Evolutionary conservation across 1,140 invertebrate genomes (phyloP).

Genomic region (Plectrocnemia conspersa): DNA sequence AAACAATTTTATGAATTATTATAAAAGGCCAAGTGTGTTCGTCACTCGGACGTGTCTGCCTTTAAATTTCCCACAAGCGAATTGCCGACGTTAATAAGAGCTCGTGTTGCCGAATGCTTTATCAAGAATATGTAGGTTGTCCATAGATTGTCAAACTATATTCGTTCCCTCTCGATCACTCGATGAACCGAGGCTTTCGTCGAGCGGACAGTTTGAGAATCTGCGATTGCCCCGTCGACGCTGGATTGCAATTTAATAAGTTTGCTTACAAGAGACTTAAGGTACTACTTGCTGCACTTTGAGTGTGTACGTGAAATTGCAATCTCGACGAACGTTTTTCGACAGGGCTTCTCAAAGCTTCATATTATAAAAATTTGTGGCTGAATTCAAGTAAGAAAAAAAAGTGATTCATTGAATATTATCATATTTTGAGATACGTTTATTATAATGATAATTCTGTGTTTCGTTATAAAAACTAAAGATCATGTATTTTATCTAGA

Average conservation of each 20-base stretch:
- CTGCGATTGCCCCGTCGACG: not conserved
- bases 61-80: slow-evolving; percentile 15
- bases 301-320: slow-evolving; percentile 9
- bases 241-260: slow-evolving; percentile 19
- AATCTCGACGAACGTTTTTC: slow-evolving; percentile 16
- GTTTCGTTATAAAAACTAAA: no score
- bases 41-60: slow-evolving; percentile 10
- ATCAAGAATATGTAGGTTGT: slow-evolving; percentile 25
- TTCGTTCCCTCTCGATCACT: slow-evolving; percentile 2
- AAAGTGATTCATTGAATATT: no score
- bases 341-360: no score
- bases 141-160: no score
- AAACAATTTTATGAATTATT: slow-evolving; percentile 17
- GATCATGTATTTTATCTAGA: no score
- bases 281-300: slow-evolving; percentile 5
- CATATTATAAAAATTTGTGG: no score
- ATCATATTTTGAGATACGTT: no score
- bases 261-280: slow-evolving; percentile 10
- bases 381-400: no score
- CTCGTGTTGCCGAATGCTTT: slow-evolving; percentile 25
- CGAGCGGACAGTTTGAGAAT: not conserved
- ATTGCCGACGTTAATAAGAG: slow-evolving; percentile 23
- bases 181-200: not conserved
- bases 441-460: no score
- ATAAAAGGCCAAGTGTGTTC: slow-evolving; percentile 16